These are phyloP conservation scores for Drosophila koepferae DNA, from an alignment of 2,888 invertebrate genomes.

Conservation along the genomic window DNA sequence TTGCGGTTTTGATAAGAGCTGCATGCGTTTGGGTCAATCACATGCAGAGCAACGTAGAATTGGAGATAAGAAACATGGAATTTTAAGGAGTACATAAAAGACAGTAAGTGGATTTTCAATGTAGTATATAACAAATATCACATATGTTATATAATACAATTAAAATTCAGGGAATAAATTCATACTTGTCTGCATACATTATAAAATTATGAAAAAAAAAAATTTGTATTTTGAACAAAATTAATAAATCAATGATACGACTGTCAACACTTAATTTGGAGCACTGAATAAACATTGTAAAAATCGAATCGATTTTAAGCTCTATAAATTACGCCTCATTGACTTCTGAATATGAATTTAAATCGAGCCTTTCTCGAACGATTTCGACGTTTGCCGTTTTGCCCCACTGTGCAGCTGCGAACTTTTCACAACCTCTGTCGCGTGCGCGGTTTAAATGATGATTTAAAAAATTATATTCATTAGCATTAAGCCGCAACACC, in stretches of 20 bases:
- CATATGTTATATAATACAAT: too few species aligned
- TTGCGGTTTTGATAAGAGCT: constrained; percentile 10
- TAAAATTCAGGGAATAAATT: too few species aligned
- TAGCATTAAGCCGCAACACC: constrained; percentile 29
- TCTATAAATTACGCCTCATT: constrained; percentile 17
- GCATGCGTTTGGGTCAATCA: constrained; percentile 32
- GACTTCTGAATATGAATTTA: not conserved
- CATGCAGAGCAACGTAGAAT: constrained; percentile 12
- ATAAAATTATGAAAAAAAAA: not conserved
- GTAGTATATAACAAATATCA: too few species aligned
- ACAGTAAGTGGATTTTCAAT: too few species aligned
- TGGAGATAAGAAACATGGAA: not conserved
- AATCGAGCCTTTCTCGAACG: constrained; percentile 25
- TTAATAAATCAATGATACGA: constrained; percentile 26
- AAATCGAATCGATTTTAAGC: constrained; percentile 10
- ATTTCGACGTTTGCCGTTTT: constrained; percentile 4
- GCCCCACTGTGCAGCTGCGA: constrained; percentile 39
- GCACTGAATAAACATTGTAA: constrained; percentile 13
- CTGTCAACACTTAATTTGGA: constrained; percentile 17
- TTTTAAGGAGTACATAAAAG: not conserved
- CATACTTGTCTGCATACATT: too few species aligned
- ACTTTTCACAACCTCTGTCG: constrained; percentile 19
- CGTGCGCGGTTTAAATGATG: constrained; percentile 6
- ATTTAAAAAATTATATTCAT: constrained; percentile 29
- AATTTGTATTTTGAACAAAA: not conserved